Evolutionary conservation across 1,140 invertebrate species (phyloP), one percentile per base, ranked within the genome.

Genomic region (Drosophila suzukii): DNA sequence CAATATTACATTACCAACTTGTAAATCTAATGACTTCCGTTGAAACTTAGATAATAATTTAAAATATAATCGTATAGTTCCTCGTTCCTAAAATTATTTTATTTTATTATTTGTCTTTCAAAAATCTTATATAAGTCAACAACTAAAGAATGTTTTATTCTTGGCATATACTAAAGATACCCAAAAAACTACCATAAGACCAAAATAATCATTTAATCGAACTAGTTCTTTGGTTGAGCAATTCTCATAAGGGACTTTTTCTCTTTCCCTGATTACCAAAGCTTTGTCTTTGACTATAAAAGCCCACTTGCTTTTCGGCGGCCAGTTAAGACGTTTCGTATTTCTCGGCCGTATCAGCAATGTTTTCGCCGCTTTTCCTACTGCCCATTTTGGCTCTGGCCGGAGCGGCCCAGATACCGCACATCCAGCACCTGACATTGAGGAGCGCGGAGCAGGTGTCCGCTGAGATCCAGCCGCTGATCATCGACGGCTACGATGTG

Each of bases 401-500:
- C 49, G 67, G 50, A 15, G 81, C 76, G 27, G 61, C 44, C 5
- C 57, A 75, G 8, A 11, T 41, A 7, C 81, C 63, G 6, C 59
- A 71, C 32, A 50, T 72, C 12, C 24, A 50, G 6, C 71, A 83
- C 15, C 20, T 84, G 47, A 30, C 41, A 11, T 12, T 67, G 6
- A 62, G 75, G 50, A 15, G 51, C 7, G 3, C 54, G 30, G 41
- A 50, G 2, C 50, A 68, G 39, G 24, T 65, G 3, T 20, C 38
- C 5, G 38, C 38, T 30, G 80, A 84, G 8, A 60, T 56, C 12
- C 60, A 75, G n/a, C 30, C 66, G 0, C 71, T 54, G n/a, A 89
- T 89, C 13, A 84, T 89, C 30, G 84, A 66, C 20, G 84, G 84
- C 24, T 78, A 55, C 59, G 70, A 84, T 46, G 84, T 89, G 34